Percentiles rank a stretch among this genome's conserved stretches.
phyloP scores from a whole-genome alignment of 1,140 invertebrate genomes.

The Zaprionus lachaisei region DNA sequence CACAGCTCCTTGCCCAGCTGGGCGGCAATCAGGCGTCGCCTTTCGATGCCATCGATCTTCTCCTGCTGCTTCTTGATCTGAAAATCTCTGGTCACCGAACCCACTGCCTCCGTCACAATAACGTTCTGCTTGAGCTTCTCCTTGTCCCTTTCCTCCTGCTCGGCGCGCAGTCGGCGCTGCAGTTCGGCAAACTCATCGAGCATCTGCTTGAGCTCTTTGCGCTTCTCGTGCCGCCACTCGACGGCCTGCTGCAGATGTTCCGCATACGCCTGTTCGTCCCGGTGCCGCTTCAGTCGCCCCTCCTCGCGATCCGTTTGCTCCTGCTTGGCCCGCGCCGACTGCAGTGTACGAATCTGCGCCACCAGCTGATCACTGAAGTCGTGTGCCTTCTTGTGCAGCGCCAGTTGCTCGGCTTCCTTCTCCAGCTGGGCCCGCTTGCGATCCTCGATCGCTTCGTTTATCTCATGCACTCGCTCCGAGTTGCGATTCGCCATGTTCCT shows the following conservation, averaged over 20 bases:
- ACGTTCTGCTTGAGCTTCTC: constrained; percentile 32
- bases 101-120: constrained; percentile 53
- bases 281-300: constrained; percentile 45
- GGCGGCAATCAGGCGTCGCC: constrained; percentile 40
- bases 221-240: constrained; percentile 14
- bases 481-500: not conserved
- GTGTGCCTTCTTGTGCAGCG: constrained; percentile 29
- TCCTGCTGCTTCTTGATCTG: constrained; percentile 14
- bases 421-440: constrained; percentile 31
- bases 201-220: constrained; percentile 34
- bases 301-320: constrained; percentile 22
- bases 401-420: constrained; percentile 28
- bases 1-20: constrained; percentile 40
- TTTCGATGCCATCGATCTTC: constrained; percentile 17
- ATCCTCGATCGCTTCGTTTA: constrained; percentile 37
- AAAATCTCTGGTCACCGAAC: constrained; percentile 30
- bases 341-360: constrained; percentile 38
- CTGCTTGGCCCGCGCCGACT: constrained; percentile 2
- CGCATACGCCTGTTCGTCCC: constrained; percentile 15
- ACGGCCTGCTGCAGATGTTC: constrained; percentile 16
- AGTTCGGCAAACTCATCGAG: constrained; percentile 40
- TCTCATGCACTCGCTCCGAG: constrained; percentile 10
- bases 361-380: constrained; percentile 45
- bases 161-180: constrained; percentile 7
- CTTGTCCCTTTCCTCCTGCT: not conserved